phyloP scores from a whole-genome alignment of 2,113 vertebrate species.

The Artemisiospiza belli region DNA sequence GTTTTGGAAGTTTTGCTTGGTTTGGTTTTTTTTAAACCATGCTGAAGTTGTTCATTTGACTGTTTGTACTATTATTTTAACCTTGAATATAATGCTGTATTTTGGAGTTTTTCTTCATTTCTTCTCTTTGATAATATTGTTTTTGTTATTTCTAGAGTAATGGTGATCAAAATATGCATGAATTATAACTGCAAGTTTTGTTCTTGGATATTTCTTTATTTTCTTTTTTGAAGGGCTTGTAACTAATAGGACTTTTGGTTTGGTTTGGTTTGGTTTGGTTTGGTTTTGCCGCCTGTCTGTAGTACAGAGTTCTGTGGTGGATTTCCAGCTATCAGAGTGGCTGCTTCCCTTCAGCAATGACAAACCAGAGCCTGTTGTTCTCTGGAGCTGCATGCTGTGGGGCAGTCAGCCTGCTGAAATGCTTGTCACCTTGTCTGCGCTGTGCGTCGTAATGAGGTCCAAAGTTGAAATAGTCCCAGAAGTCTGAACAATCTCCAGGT shows the following conservation, averaged over 20 bases:
- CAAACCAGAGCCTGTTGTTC: neutral
- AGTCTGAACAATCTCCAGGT: neutral
- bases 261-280: neutral
- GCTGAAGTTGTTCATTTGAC: neutral
- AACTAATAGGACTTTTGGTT: neutral
- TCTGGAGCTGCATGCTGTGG: neutral
- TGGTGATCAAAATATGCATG: neutral
- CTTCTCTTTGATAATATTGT: neutral
- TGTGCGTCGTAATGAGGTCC: neutral
- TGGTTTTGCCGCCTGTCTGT: neutral
- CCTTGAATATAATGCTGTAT: neutral
- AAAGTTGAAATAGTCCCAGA: neutral
- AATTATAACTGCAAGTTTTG: neutral
- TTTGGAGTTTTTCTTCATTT: neutral
- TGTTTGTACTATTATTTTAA: neutral
- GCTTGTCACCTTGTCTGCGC: rapidly evolving
- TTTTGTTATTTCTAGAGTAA: neutral
- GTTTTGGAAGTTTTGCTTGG: neutral
- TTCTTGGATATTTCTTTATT: neutral
- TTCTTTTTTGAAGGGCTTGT: neutral
- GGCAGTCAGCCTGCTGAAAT: neutral
- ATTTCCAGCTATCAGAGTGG: neutral
- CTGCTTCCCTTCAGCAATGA: neutral
- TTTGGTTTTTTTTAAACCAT: neutral
- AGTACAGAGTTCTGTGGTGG: neutral